A percentile compares a stretch with the other conserved stretches of the same genome.
Evolutionary conservation across 2,797 vertebrate genomes (phyloP).

Genomic region (Parotocinclus haroldoi): DNA sequence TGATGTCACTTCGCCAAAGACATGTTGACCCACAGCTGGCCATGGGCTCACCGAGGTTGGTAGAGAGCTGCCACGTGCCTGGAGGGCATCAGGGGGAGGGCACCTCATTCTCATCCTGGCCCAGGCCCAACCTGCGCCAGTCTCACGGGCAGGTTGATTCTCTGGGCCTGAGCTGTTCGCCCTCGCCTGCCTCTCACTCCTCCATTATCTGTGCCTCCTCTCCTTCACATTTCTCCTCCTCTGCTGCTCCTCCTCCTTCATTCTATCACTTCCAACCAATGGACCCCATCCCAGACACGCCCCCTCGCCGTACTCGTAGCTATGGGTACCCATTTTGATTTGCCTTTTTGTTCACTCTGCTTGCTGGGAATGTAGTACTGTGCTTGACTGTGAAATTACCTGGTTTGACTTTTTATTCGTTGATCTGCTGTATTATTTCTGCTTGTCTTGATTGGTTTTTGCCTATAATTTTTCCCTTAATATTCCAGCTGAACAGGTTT

Average conservation of each 20-base stretch:
- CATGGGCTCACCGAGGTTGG: conserved; percentile 97
- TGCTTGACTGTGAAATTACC: not conserved
- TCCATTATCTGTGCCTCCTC: conserved; percentile 64
- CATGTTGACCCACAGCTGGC: conserved; percentile 86
- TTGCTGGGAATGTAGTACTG: conserved; percentile 57
- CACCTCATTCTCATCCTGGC: conserved; percentile 64
- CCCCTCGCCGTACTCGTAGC: conserved; percentile 74
- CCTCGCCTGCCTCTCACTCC: conserved; percentile 72
- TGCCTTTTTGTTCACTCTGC: conserved; percentile 47
- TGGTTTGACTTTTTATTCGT: not conserved
- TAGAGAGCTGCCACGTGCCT: conserved; percentile 80
- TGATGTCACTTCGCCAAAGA: conserved; percentile 91
- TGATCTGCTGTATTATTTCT: not conserved
- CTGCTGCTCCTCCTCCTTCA: conserved; percentile 73
- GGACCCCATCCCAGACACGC: conserved; percentile 86
- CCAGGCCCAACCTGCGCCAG: conserved; percentile 76
- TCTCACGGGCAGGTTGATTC: conserved; percentile 78
- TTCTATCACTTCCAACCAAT: conserved; percentile 89
- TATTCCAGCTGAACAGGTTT: not conserved
- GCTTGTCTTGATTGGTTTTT: not conserved
- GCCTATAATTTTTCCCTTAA: too few species aligned
- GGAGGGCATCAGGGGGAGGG: conserved; percentile 71
- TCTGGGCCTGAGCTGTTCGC: conserved; percentile 67
- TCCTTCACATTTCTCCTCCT: conserved; percentile 50
- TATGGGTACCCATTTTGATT: conserved; percentile 79